Conservation (phyloP, 2,113 vertebrate species). For the Chionomys nivalis region DNA sequence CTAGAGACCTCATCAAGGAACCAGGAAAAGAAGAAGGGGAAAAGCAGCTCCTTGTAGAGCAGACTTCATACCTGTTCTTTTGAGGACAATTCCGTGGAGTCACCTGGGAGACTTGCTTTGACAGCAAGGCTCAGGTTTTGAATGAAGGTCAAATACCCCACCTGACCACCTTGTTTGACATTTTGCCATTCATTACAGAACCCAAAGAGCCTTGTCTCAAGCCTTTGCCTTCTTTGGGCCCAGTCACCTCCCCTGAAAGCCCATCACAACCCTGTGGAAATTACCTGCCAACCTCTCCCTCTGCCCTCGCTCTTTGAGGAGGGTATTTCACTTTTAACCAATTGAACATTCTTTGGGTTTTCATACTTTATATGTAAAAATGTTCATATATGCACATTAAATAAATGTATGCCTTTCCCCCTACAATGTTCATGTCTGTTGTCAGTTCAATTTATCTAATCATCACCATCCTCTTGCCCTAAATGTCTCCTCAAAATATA, state of each 20-base stretch:
- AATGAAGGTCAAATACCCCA: not conserved
- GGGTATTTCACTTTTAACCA: not conserved
- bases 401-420: not conserved
- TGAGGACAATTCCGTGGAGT: not conserved
- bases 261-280: not conserved
- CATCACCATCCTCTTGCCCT: not conserved
- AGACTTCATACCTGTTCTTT: no score
- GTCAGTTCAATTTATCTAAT: not conserved
- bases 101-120: not conserved
- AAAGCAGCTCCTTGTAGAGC: not conserved
- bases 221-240: not conserved
- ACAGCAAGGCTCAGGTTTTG: not conserved
- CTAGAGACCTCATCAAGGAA: not conserved
- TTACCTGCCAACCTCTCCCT: no score
- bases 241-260: not conserved
- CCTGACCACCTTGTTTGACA: not conserved
- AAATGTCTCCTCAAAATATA: not conserved
- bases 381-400: not conserved
- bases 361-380: not conserved
- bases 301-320: not conserved
- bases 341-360: not conserved
- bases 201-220: not conserved
- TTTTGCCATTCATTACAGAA: not conserved
- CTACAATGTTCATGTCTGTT: not conserved
- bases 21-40: not conserved